Conservation (phyloP, 2,888 invertebrate genomes). For the Trachelus iudaicus region DNA sequence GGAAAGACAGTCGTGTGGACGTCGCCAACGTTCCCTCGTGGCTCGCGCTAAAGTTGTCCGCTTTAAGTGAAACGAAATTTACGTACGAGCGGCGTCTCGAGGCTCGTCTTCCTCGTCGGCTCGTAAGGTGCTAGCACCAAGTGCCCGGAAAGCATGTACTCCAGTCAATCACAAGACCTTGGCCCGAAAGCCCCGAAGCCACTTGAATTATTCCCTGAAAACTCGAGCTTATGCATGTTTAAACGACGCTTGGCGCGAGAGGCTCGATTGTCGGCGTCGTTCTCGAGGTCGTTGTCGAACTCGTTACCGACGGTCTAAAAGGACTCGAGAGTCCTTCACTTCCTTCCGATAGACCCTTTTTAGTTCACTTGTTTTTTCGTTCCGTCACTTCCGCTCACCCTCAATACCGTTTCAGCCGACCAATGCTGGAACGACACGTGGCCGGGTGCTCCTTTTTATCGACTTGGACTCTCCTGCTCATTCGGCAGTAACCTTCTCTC, state of each 20-base stretch:
- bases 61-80: background rate
- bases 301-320: background rate
- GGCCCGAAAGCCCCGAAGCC: constrained; percentile 8
- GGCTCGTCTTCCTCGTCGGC: background rate
- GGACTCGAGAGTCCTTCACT: background rate
- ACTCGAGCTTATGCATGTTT: constrained; percentile 2
- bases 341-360: background rate
- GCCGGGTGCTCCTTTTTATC: background rate
- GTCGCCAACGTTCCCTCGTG: background rate
- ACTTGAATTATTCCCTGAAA: constrained; percentile 8
- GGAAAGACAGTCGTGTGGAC: background rate
- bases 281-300: background rate
- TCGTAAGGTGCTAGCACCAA: background rate
- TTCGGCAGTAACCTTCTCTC: background rate
- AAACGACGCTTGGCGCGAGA: background rate
- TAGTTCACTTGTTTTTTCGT: background rate
- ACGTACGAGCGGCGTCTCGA: background rate
- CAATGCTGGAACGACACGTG: background rate
- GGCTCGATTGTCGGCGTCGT: background rate
- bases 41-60: background rate
- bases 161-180: constrained; percentile 8
- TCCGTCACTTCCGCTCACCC: background rate
- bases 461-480: background rate
- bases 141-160: background rate
- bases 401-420: background rate